Conservation (phyloP, 2,888 invertebrate species). For the Noctua janthe region DNA sequence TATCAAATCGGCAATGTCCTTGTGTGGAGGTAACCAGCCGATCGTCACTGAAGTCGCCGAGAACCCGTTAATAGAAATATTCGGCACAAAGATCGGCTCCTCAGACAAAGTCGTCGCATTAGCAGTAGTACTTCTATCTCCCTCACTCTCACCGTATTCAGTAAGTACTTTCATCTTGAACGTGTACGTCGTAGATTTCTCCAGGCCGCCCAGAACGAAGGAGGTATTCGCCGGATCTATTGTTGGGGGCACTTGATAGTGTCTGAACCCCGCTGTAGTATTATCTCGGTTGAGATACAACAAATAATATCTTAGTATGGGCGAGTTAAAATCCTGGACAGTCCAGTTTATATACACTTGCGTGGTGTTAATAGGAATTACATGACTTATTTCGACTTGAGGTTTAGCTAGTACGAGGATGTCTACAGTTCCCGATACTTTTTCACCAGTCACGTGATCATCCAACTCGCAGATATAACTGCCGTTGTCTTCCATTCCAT, state of each 20-base stretch:
- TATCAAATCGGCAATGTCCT: constrained; percentile 92
- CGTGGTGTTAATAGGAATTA: constrained; percentile 93
- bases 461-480: constrained; percentile 82
- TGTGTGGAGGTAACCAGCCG: constrained; percentile 93
- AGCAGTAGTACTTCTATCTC: constrained; percentile 4
- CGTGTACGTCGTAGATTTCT: constrained; percentile 92
- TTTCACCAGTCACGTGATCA: constrained; percentile 79
- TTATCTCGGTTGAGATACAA: constrained; percentile 76
- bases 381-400: constrained; percentile 92
- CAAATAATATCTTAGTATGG: constrained; percentile 91
- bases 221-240: constrained; percentile 92
- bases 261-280: constrained; percentile 2
- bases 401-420: constrained; percentile 93
- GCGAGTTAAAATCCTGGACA: constrained; percentile 93
- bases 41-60: constrained; percentile 94
- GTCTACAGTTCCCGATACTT: constrained; percentile 84
- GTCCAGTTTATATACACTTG: constrained; percentile 96
- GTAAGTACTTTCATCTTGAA: constrained; percentile 93
- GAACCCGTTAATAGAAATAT: constrained; percentile 93
- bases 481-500: constrained; percentile 93
- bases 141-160: constrained; percentile 85
- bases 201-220: constrained; percentile 92
- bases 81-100: constrained; percentile 95
- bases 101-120: constrained; percentile 91
- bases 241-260: constrained; percentile 65